phyloP scores from a whole-genome alignment of 2,888 invertebrate species.

The Parthenolecanium corni region DNA sequence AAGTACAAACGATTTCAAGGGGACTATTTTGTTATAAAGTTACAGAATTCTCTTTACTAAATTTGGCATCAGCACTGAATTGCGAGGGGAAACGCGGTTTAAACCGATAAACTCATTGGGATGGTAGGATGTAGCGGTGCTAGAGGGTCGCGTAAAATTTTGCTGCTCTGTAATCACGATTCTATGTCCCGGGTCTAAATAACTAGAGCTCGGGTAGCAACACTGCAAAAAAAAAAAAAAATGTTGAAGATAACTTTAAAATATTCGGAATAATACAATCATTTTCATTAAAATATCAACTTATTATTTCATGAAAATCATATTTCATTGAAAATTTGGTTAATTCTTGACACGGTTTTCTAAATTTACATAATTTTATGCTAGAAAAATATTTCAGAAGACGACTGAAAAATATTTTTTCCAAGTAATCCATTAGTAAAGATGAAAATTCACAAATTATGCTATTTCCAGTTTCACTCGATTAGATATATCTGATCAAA shows the following conservation, averaged over 20 bases:
- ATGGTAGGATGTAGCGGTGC: constrained; percentile 1
- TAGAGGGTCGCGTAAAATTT: constrained; percentile 4
- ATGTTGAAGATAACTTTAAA: neutral
- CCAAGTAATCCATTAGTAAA: too few relatives aligned
- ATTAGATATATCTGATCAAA: too few relatives aligned
- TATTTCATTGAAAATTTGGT: too few relatives aligned
- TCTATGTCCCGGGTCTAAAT: constrained; percentile 7
- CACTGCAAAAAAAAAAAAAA: neutral
- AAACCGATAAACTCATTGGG: constrained; percentile 12
- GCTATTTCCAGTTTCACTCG: too few relatives aligned
- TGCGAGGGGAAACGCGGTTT: neutral
- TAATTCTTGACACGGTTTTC: too few relatives aligned
- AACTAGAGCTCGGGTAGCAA: constrained; percentile 3
- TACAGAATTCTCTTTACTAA: neutral
- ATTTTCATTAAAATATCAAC: too few relatives aligned
- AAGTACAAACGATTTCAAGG: too few relatives aligned
- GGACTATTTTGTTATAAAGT: neutral
- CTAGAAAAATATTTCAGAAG: too few relatives aligned
- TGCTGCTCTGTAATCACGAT: constrained; percentile 18
- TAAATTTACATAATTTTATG: too few relatives aligned
- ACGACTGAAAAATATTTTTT: too few relatives aligned
- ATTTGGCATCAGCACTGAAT: constrained; percentile 13
- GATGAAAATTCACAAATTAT: too few relatives aligned
- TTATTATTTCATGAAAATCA: too few relatives aligned
- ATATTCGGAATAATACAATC: neutral